Percentiles rank a stretch among this genome's conserved stretches.
phyloP scores from a whole-genome alignment of 2,888 invertebrate species.

The Aporophyla lueneburgensis region DNA sequence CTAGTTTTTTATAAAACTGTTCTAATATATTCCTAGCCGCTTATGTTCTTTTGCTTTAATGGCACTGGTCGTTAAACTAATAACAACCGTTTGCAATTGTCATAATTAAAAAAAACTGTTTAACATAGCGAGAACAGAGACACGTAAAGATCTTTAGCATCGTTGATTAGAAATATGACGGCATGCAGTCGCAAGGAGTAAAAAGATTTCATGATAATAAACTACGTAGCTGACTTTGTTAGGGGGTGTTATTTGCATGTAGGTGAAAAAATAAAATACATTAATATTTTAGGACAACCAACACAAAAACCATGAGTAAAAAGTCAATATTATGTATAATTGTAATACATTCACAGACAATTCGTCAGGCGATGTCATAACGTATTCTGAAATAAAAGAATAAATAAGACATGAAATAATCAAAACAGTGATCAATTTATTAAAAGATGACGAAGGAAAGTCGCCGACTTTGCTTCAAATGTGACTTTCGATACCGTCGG shows the following conservation, averaged over 20 bases:
- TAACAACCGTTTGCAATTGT: not conserved
- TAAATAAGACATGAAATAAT: constrained; percentile 30
- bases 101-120: constrained; percentile 6
- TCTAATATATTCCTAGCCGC: constrained; percentile 5
- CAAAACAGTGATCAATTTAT: constrained; percentile 15
- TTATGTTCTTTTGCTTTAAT: not conserved
- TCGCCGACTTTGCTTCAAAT: constrained; percentile 1
- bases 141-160: not conserved
- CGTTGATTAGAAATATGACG: not conserved
- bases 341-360: not conserved
- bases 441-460: constrained; percentile 5
- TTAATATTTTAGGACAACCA: no score
- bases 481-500: constrained; percentile 25
- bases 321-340: not conserved
- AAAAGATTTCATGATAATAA: not conserved
- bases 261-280: no score
- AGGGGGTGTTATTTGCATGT: not conserved
- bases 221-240: not conserved
- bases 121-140: not conserved
- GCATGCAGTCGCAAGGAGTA: not conserved
- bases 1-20: constrained; percentile 12
- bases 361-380: not conserved
- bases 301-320: not conserved
- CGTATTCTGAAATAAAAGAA: constrained; percentile 14
- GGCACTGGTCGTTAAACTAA: not conserved